These are phyloP conservation scores for Xiphophorus birchmanni DNA, from an alignment of 2,797 vertebrate genomes.

Conservation along the genomic window DNA sequence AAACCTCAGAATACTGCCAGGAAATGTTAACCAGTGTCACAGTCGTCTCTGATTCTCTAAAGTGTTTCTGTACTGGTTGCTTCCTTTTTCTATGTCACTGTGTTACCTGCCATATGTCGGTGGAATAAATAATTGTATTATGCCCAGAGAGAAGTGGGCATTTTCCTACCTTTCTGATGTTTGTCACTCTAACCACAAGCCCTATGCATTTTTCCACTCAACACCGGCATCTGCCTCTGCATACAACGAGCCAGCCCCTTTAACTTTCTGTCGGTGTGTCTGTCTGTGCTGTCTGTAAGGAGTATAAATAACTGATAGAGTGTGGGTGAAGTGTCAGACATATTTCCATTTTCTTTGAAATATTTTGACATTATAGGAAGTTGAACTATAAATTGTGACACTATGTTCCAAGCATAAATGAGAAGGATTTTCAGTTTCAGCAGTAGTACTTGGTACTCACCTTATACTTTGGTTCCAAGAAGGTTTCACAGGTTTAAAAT, in stretches of 20 bases:
- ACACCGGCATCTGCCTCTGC: constrained; percentile 21
- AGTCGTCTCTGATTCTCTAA: not conserved
- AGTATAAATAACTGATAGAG: constrained; percentile 74
- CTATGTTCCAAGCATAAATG: constrained; percentile 18
- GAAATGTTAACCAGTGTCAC: constrained; percentile 32
- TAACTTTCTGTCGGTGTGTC: constrained; percentile 21
- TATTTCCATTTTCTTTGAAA: constrained; percentile 71
- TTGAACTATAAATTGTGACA: constrained; percentile 20
- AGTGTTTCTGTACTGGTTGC: constrained; percentile 39
- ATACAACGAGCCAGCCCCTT: constrained; percentile 32
- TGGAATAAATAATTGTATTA: constrained; percentile 51
- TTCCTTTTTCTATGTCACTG: constrained; percentile 30
- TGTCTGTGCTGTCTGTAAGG: constrained; percentile 31
- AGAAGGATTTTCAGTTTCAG: constrained; percentile 30
- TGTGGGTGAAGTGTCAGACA: constrained; percentile 67
- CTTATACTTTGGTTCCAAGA: constrained; percentile 23
- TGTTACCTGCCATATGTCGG: constrained; percentile 44
- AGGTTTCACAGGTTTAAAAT: constrained; percentile 9
- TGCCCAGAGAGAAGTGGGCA: constrained; percentile 36
- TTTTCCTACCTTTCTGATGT: constrained; percentile 56
- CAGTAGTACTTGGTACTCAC: not conserved
- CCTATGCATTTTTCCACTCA: constrained; percentile 71
- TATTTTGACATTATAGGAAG: constrained; percentile 45
- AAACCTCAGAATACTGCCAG: constrained; percentile 38
- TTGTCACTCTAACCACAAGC: constrained; percentile 79